Base-by-base conservation (phyloP, 2,113 vertebrate species). In the Taxidea taxus region DNA sequence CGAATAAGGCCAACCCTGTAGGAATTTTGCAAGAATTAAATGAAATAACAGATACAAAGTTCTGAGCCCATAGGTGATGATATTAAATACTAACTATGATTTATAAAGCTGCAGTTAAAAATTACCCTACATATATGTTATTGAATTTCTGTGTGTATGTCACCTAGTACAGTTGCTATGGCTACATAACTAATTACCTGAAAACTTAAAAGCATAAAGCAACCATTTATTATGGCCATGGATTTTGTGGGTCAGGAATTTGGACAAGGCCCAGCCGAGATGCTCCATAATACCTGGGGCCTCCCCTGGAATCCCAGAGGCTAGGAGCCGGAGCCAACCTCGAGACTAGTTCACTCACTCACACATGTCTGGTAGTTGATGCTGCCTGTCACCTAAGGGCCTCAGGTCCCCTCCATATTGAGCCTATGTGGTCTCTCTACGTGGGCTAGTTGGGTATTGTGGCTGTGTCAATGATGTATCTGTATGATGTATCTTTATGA, bases 121-220 rank as follows among this genome's bases (percentile, higher is more conserved):
- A 64, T 86, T 66, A 68, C 6, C 20, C 11, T 85, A n/a, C 4
- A 70, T 12, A 54, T 39, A 77, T 23, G 21, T 44, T 60, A 95
- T 34, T 85, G 39, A 90, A 68, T 77, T 91, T 90, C 37, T 91
- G 58, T 95, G 42, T 78, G 13, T 77, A 34, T 95, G 37, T 84
- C 31, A 86, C 94, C 58, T 86, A 54, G 90, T 85, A 34, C 60
- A 91, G 81, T 95, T 91, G 77, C 70, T 58, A 86, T 78, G 87
- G 31, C 60, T 85, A 18, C 6, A 3, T 58, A 68, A 77, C 31
- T 78, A 90, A 86, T 68, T 91, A 47, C 29, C 13, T 60, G 56
- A 58, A 90, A 95, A 75, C 81, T 83, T 90, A 68, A 39, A 90
- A 31, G 34, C 6, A 58, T 31, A 68, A 91, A 95, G 15, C 18